These are phyloP conservation scores for Cephalophus harveyi DNA, from an alignment of 2,113 vertebrate genomes.

Conservation along the genomic window DNA sequence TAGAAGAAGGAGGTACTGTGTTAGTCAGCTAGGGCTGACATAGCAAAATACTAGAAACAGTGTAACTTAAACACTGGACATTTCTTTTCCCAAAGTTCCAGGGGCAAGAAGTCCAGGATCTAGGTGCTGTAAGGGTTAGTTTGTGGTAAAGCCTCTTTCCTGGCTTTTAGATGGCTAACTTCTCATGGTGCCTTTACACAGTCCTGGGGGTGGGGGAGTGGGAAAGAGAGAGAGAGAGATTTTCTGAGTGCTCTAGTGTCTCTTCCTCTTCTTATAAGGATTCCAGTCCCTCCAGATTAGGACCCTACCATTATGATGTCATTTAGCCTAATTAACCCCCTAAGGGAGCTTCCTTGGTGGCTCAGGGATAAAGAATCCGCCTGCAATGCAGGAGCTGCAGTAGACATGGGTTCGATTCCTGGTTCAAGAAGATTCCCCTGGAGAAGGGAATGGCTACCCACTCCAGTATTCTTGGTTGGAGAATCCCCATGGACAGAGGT, in stretches of 20 bases:
- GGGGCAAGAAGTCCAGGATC: neutral
- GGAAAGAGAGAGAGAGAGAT: neutral
- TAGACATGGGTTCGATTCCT: neutral
- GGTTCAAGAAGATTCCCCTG: neutral
- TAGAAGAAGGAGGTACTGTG: neutral
- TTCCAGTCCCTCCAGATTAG: neutral
- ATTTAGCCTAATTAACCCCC: neutral
- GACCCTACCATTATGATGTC: neutral
- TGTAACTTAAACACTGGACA: neutral
- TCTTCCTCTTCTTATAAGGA: neutral
- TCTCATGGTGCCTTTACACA: neutral
- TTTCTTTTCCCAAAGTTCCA: neutral
- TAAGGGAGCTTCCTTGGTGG: neutral
- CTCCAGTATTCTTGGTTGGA: neutral
- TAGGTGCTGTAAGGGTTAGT: neutral
- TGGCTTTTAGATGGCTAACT: neutral
- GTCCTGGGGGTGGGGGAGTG: neutral
- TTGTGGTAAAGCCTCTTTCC: neutral
- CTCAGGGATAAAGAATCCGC: neutral
- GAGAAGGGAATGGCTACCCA: neutral
- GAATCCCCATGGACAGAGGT: neutral
- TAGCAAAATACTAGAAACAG: neutral
- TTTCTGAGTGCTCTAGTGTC: neutral
- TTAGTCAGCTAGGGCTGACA: neutral
- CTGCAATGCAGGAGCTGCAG: neutral